Evolutionary conservation across 2,113 vertebrate genomes (phyloP).

Genomic region (Heterochromis multidens): DNA sequence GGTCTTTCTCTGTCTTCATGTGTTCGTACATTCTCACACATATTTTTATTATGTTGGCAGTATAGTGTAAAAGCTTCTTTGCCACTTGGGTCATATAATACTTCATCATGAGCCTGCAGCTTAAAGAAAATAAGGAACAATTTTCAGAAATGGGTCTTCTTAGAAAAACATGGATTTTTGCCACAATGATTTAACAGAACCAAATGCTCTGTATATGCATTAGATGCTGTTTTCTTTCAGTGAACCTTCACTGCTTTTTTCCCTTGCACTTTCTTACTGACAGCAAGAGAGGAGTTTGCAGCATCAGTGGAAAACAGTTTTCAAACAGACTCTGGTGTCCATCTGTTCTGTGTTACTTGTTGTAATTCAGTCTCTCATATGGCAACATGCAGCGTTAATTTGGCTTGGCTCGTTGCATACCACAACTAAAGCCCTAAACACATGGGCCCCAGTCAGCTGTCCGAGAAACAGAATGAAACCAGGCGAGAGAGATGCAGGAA

Average conservation of each 20-base stretch:
- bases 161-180: neutral
- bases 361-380: conserved; percentile 54
- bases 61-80: neutral
- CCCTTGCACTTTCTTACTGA: neutral
- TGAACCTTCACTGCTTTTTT: neutral
- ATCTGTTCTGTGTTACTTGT: conserved; percentile 73
- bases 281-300: conserved; percentile 43
- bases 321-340: conserved; percentile 61
- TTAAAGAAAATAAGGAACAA: neutral
- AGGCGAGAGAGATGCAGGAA: conserved; percentile 30
- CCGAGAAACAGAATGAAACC: conserved; percentile 36
- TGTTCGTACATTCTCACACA: conserved; percentile 1
- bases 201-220: neutral
- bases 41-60: neutral
- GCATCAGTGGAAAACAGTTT: conserved; percentile 71
- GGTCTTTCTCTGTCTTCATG: neutral
- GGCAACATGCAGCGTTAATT: conserved; percentile 70
- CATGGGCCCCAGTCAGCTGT: conserved; percentile 57
- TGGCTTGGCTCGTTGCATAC: conserved; percentile 51
- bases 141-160: neutral
- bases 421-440: conserved; percentile 53
- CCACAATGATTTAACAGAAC: neutral
- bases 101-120: neutral
- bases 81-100: neutral
- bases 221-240: neutral